Base-by-base conservation (phyloP, 2,888 invertebrate species). In the Empis livida region DNA sequence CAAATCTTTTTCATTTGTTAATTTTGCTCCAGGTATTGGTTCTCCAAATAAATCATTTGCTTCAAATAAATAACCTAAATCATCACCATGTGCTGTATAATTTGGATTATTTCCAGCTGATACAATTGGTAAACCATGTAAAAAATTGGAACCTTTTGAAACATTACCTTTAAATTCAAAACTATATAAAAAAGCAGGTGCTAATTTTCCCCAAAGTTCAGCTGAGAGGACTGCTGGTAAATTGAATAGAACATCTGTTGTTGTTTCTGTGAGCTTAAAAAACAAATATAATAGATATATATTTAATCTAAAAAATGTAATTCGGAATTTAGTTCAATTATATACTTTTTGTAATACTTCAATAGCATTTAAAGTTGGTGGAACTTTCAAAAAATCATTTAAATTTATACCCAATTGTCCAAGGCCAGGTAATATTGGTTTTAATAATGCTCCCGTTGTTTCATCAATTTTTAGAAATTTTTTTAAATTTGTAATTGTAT, bases 241-340 rank as follows among this genome's bases (percentile, higher is more conserved):
- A 60, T 85, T 86, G 60, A 85, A 87, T 15, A 87, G 62, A 1
- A 83, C 83, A 60, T 87, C 86, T 20, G 78, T 84, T 74, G 68
- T 68, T 11, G 63, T 57, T 44, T 68, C 65, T 2, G 63, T 59
- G 5, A 69, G 47, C 61, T 62, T 37, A 1, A 42, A 46, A 31
- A 45, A 47, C 32, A 11, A 40, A 42, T 16, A 15, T 15, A 16
- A 31, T 10, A n/a, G n/a, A n/a, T n/a, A 27, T 20, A 37, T 20
- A 38, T 4, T 15, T 15, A 38, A 20, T 6, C n/a, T n/a, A n/a
- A n/a, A n/a, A n/a, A n/a, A n/a, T n/a, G n/a, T n/a, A n/a, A n/a
- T n/a, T n/a, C n/a, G n/a, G n/a, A n/a, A n/a, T n/a, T n/a, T n/a
- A n/a, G n/a, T n/a, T n/a, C n/a, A n/a, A n/a, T n/a, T n/a, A n/a